These are phyloP conservation scores for Muntiacus muntjak DNA, from an alignment of 2,113 vertebrate genomes.

Conservation along the genomic window DNA sequence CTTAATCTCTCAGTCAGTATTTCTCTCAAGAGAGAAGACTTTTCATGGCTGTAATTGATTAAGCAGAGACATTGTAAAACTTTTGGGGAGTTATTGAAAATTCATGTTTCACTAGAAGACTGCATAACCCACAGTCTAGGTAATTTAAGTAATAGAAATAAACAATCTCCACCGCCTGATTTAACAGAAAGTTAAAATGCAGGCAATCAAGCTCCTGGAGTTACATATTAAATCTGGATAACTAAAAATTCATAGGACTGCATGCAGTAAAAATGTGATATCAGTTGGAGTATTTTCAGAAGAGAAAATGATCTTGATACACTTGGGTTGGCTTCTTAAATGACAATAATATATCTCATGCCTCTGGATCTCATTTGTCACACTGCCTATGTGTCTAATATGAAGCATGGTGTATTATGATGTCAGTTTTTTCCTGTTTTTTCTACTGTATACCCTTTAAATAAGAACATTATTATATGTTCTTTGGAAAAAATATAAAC, in stretches of 20 bases:
- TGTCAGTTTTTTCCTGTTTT: not conserved
- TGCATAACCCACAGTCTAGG: not conserved
- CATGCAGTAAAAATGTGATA: not conserved
- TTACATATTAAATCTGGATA: not conserved
- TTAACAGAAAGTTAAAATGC: not conserved
- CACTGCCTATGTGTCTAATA: not conserved
- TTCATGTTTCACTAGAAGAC: not conserved
- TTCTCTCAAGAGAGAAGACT: not conserved
- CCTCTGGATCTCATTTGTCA: not conserved
- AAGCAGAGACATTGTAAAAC: not conserved
- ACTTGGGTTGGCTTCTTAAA: not conserved
- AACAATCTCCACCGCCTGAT: not conserved
- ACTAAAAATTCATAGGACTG: not conserved
- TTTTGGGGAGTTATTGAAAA: not conserved
- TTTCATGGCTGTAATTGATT: not conserved
- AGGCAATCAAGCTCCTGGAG: not conserved
- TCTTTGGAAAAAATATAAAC: not conserved
- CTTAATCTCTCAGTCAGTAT: not conserved
- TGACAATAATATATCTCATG: not conserved
- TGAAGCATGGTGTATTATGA: not conserved
- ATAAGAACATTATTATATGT: not conserved
- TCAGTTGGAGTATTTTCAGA: not conserved
- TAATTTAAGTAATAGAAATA: not conserved
- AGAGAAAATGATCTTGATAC: not conserved
- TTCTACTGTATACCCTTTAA: not conserved